Evolutionary conservation across 2,888 invertebrate species (phyloP), one percentile per base, ranked within the genome.

Genomic region (Aphidoletes aphidimyza): DNA sequence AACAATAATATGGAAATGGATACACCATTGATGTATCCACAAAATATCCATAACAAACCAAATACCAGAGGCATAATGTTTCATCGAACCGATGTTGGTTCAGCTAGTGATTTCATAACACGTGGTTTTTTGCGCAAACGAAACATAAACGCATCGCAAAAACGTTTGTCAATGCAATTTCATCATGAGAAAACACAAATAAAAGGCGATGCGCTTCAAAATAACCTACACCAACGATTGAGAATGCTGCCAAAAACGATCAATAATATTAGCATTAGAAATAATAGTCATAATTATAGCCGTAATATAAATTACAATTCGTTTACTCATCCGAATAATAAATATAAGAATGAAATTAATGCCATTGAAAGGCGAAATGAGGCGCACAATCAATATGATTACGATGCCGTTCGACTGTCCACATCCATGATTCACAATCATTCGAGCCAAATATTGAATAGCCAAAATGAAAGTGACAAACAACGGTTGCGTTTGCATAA

Each of bases 251-350:
- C 69, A 69, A 69, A 69, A 69, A 69, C 22, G 11, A 39, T 39
- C 37, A 81, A 39, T 78, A 78, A 37, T 5, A 87, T 85, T 86
- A 86, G 84, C 83, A 37, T 84, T 85, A 86, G 83, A 84, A 47
- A 84, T 37, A 86, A 86, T 87, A 87, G 87, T 86, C 45, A 42
- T 59, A 78, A 78, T 81, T 5, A 84, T 84, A 45, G 34, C 42
- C 78, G 45, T 84, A 78, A 84, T 39, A 37, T 81, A 84, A 37
- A 81, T 42, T 39, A 69, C 59, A 59, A 84, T 26, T 39, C 22
- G 37, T 69, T 19, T 84, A 30, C 34, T 37, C 34, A 83, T 37
- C 81, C 59, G 30, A 83, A 39, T 54, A 54, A 22, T 54, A 83
- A 45, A 83, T 22, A 47, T 84, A 49, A 54, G 45, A 83, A 78